A percentile compares a stretch with the other conserved stretches of the same genome.
phyloP scores from a whole-genome alignment of 2,888 invertebrate species.

The Tribolium freemani region DNA sequence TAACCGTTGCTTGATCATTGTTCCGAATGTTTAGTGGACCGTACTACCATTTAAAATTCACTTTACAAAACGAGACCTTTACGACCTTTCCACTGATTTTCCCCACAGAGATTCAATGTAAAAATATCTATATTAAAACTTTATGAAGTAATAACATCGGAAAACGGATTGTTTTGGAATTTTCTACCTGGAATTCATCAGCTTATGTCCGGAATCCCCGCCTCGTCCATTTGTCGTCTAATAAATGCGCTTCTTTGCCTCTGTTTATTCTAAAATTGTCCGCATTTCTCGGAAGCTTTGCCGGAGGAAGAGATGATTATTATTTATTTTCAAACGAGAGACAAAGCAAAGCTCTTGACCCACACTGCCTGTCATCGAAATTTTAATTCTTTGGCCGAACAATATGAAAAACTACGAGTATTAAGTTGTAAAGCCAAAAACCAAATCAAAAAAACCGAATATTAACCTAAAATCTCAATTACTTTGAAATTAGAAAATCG shows the following conservation, averaged over 20 bases:
- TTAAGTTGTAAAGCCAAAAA: too few species aligned
- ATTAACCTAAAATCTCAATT: too few species aligned
- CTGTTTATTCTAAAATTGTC: slow-evolving; percentile 5
- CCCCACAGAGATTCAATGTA: not conserved
- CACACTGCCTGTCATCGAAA: too few species aligned
- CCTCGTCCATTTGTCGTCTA: slow-evolving; percentile 39
- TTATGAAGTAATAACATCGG: slow-evolving; percentile 38
- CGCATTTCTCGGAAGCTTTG: not conserved
- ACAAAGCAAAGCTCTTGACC: too few species aligned
- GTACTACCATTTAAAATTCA: slow-evolving; percentile 49
- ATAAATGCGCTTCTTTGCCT: slow-evolving; percentile 6
- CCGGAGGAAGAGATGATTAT: too few species aligned
- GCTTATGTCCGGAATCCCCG: slow-evolving; percentile 48
- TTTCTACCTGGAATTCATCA: slow-evolving; percentile 49
- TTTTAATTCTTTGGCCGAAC: too few species aligned
- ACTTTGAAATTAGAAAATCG: too few species aligned
- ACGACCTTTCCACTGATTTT: not conserved
- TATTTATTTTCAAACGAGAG: too few species aligned
- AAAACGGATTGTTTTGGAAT: slow-evolving; percentile 50
- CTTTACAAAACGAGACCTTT: slow-evolving; percentile 41
- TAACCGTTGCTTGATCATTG: slow-evolving; percentile 45
- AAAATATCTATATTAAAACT: not conserved
- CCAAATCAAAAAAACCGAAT: too few species aligned
- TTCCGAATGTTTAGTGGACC: slow-evolving; percentile 51
- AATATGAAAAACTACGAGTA: too few species aligned